A percentile compares a stretch with the other conserved stretches of the same genome.
Evolutionary conservation across 2,113 vertebrate genomes (phyloP).

Genomic region (Poicephalus meyeri): DNA sequence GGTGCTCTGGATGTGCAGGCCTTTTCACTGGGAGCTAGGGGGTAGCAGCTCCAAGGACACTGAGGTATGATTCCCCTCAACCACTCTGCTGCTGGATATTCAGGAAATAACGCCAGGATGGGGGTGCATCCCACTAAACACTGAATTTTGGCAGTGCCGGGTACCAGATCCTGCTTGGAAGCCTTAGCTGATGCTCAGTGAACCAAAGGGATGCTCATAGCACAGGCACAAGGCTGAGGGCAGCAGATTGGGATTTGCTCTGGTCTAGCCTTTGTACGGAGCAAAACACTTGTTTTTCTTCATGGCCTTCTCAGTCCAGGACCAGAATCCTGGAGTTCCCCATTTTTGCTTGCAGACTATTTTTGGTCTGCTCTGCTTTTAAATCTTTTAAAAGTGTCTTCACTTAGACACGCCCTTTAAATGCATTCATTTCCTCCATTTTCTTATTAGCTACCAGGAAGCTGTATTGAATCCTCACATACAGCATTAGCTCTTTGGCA

Average conservation of each 20-base stretch:
- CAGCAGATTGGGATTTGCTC: background rate
- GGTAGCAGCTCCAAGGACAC: background rate
- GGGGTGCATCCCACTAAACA: background rate
- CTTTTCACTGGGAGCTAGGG: background rate
- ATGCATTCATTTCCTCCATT: background rate
- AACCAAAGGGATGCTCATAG: background rate
- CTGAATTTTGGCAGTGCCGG: background rate
- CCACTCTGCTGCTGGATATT: fast-evolving
- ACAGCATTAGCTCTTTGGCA: background rate
- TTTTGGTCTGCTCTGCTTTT: background rate
- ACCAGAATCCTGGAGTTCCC: background rate
- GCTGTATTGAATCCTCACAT: background rate
- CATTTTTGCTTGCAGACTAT: background rate
- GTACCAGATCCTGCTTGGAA: background rate
- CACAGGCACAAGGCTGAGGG: background rate
- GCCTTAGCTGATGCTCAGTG: background rate
- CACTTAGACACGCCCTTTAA: background rate
- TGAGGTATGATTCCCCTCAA: background rate
- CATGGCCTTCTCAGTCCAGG: background rate
- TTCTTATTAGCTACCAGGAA: background rate
- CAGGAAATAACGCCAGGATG: background rate
- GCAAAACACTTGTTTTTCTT: background rate
- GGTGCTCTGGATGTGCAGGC: background rate
- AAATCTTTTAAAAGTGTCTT: background rate
- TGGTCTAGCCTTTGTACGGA: background rate